Evolutionary conservation across 92 coral and sea anemone species (phyloP).

Genomic region (Palythoa grandis): DNA sequence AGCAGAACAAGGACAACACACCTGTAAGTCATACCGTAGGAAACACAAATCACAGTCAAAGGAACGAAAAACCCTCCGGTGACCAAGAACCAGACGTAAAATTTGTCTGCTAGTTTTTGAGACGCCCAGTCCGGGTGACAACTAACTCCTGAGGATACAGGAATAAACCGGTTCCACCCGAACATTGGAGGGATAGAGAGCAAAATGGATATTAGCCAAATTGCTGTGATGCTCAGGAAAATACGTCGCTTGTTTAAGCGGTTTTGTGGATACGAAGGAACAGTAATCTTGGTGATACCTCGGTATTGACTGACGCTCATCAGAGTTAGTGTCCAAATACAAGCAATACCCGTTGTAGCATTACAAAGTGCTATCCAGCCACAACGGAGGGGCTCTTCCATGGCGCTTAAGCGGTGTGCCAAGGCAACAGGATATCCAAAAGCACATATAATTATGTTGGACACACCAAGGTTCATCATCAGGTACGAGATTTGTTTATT

Average conservation of each 20-base stretch:
- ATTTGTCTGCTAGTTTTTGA: background rate
- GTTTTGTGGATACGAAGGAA: background rate
- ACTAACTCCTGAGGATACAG: slow-evolving; percentile 39
- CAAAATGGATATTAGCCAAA: background rate
- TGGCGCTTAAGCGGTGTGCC: background rate
- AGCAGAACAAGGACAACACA: background rate
- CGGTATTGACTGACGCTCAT: slow-evolving; percentile 40
- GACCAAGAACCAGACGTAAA: slow-evolving; percentile 18
- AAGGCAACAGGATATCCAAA: background rate
- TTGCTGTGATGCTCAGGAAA: background rate
- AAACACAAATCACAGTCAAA: slow-evolving; percentile 36
- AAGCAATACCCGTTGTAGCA: slow-evolving; percentile 54
- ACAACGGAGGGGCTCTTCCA: slow-evolving; percentile 13
- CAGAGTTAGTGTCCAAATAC: slow-evolving; percentile 50
- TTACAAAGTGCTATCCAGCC: slow-evolving; percentile 51
- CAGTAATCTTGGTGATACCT: slow-evolving; percentile 4
- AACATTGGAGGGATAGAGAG: slow-evolving; percentile 48
- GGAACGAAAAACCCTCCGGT: slow-evolving; percentile 41
- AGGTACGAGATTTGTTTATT: background rate
- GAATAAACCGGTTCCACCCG: slow-evolving; percentile 61
- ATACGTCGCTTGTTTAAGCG: background rate
- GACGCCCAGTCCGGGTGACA: slow-evolving; percentile 67
- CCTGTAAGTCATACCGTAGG: slow-evolving; percentile 53
- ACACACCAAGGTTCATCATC: background rate
- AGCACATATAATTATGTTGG: background rate